These are phyloP conservation scores for Propithecus perrieri DNA, from an alignment of 2,797 vertebrate genomes.

Conservation along the genomic window DNA sequence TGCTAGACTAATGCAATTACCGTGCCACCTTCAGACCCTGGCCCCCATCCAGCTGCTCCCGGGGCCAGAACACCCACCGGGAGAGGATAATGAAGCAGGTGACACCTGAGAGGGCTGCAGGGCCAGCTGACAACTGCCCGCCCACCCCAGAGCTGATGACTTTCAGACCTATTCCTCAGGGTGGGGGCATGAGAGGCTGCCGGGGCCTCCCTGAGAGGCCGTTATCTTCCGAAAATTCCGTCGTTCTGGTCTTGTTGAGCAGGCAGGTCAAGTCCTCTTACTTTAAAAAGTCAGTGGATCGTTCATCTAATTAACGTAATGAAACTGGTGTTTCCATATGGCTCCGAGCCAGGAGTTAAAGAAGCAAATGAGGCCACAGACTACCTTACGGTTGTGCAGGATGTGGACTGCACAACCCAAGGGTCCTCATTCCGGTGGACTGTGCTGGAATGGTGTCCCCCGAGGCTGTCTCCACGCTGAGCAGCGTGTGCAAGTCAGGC, in stretches of 20 bases:
- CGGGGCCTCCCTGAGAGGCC: rapidly evolving
- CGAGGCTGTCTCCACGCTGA: background rate
- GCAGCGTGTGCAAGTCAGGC: too few relatives aligned
- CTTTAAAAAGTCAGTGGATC: background rate
- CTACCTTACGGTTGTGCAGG: background rate
- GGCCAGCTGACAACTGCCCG: background rate
- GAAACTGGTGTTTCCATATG: background rate
- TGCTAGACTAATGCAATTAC: background rate
- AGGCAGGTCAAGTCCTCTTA: background rate
- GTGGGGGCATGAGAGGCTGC: background rate
- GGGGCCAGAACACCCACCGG: background rate
- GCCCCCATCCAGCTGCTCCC: background rate
- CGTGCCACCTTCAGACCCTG: background rate
- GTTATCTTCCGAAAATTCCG: background rate
- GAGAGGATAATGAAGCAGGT: background rate
- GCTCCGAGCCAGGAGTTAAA: background rate
- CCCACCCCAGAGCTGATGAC: background rate
- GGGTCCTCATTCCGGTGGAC: rapidly evolving
- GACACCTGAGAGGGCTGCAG: background rate
- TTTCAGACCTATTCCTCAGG: background rate
- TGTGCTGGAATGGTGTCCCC: background rate
- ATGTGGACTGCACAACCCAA: rapidly evolving
- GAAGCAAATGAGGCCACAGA: background rate
- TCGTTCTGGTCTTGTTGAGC: background rate
- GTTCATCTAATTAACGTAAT: background rate